A percentile compares a stretch with the other conserved stretches of the same genome.
Conservation (phyloP, 2,888 invertebrate genomes). For the Brachynemurus nebulosus region DNA sequence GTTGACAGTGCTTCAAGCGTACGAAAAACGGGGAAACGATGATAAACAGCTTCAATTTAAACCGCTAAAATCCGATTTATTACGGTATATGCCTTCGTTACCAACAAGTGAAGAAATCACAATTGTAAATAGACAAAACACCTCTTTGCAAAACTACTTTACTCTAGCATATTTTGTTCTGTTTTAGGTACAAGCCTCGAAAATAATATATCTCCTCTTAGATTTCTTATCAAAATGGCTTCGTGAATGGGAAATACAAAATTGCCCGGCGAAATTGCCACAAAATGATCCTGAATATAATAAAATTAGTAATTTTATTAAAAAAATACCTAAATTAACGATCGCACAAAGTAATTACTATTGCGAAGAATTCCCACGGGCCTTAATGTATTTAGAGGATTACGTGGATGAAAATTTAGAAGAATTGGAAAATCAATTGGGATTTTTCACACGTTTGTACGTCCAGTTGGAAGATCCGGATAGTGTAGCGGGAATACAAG, state of each 20-base stretch:
- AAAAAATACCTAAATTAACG: conserved; percentile 45
- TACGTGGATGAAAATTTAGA: conserved; percentile 46
- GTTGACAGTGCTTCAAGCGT: conserved; percentile 35
- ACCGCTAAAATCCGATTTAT: conserved; percentile 6
- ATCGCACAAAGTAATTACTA: conserved; percentile 60
- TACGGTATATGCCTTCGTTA: conserved; percentile 3
- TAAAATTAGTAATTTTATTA: conserved; percentile 24
- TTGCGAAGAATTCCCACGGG: conserved; percentile 60
- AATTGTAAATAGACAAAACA: neutral
- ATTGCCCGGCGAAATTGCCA: conserved; percentile 17
- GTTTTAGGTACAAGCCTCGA: conserved; percentile 30
- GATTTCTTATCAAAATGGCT: conserved; percentile 68
- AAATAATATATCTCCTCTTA: conserved; percentile 54
- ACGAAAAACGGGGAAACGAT: conserved; percentile 17
- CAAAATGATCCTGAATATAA: conserved; percentile 23
- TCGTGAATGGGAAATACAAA: conserved; percentile 41
- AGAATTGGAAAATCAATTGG: conserved; percentile 43
- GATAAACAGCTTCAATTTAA: conserved; percentile 3
- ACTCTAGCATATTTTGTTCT: too few relatives aligned
- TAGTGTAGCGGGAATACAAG: conserved; percentile 65
- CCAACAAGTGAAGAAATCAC: conserved; percentile 4
- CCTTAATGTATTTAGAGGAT: conserved; percentile 60
- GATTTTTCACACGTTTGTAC: conserved; percentile 65
- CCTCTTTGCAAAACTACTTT: too few relatives aligned
- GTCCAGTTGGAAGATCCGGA: conserved; percentile 81